A percentile compares a stretch with the other conserved stretches of the same genome.
phyloP scores from a whole-genome alignment of 2,113 vertebrate genomes.

The Pelmatolapia mariae region DNA sequence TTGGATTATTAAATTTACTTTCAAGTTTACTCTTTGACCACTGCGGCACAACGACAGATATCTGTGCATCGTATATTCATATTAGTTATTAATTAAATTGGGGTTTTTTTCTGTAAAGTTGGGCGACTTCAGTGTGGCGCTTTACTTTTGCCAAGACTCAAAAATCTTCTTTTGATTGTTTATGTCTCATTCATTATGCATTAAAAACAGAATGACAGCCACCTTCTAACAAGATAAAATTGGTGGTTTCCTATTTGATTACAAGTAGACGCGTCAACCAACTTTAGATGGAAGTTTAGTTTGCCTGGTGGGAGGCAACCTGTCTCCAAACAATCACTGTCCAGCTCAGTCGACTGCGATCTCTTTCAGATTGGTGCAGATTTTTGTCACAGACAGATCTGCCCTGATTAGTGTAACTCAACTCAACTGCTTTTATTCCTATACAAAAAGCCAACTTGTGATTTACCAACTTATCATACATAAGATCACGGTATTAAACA shows the following conservation, averaged over 20 bases:
- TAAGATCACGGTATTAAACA: background rate
- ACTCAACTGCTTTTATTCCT: background rate
- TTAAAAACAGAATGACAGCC: background rate
- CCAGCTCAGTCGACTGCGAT: background rate
- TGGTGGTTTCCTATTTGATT: background rate
- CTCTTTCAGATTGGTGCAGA: background rate
- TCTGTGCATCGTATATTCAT: background rate
- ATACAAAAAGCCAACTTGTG: background rate
- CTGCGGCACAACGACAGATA: background rate
- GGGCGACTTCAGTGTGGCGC: background rate
- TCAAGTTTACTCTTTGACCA: background rate
- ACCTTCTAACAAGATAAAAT: background rate
- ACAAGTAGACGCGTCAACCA: background rate
- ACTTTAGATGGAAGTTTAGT: background rate
- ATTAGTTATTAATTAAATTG: background rate
- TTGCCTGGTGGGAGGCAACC: background rate
- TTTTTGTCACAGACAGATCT: background rate
- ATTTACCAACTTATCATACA: background rate
- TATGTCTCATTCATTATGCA: too few relatives aligned
- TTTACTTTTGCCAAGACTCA: background rate
- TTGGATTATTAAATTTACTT: background rate
- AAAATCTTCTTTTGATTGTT: background rate
- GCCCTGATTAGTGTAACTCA: background rate
- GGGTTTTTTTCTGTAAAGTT: accelerated
- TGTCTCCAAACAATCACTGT: background rate